Percentiles rank a stretch among this genome's conserved stretches.
phyloP scores from a whole-genome alignment of 2,888 invertebrate species.

The Rotaria macrura region DNA sequence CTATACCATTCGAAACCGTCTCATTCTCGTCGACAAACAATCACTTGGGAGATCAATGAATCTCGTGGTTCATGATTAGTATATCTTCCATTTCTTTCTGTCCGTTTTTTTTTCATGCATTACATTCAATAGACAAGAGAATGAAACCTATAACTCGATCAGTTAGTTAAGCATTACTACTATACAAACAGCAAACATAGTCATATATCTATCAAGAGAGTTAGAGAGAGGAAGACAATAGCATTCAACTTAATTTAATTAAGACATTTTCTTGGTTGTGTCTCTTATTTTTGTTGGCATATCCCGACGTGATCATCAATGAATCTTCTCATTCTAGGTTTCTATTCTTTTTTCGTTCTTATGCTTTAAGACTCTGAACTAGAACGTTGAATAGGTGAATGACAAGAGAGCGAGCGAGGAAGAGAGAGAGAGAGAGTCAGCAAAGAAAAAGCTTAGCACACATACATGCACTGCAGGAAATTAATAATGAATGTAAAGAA shows the following conservation, averaged over 20 bases:
- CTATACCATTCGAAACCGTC: not conserved
- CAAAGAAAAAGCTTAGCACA: not conserved
- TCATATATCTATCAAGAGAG: not conserved
- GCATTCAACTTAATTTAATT: not conserved
- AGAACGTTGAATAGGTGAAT: not conserved
- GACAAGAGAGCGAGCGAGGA: not conserved
- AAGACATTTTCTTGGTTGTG: not conserved
- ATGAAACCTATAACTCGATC: not conserved
- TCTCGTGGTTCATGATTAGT: not conserved
- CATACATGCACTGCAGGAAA: not conserved
- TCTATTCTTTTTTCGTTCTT: not conserved
- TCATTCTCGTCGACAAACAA: not conserved
- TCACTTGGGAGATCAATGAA: not conserved
- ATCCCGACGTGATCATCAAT: not conserved
- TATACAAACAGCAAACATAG: not conserved
- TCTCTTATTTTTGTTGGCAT: no score
- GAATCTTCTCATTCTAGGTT: no score
- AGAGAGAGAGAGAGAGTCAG: not conserved
- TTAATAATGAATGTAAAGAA: not conserved
- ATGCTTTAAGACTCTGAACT: not conserved
- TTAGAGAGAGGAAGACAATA: not conserved
- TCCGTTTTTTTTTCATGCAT: not conserved
- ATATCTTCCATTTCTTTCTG: not conserved
- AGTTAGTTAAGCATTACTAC: not conserved
- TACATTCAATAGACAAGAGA: not conserved